Base-by-base conservation (phyloP, 2,888 invertebrate genomes). In the Oconnorella tubifera region DNA sequence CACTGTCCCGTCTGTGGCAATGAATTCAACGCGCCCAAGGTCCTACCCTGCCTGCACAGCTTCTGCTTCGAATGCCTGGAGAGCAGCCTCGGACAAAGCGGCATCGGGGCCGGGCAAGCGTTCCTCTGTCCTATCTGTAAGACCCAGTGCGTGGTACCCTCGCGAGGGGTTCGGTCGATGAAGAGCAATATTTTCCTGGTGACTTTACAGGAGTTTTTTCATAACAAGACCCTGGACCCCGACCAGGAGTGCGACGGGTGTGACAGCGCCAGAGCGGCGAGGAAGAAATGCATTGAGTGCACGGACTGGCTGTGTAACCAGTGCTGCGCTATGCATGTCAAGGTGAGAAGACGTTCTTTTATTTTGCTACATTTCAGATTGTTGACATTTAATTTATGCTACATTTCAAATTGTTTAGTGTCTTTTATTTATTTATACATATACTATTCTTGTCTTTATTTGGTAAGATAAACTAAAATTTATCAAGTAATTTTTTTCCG, bases 41-140 rank as follows among this genome's bases (percentile, higher is more conserved):
- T 76, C 25, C 69, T 77, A 33, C 70, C 73, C 1, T 77, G 77
- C 62, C 71, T 77, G 32, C 77, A 78, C 69, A 76, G 74, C 32
- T 78, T 76, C 67, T 78, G 78, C 64, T 66, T 33, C 19, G 59
- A 61, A 4, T 78, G 78, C 65, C 67, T 78, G 28, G 63, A 72
- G 4, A 64, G 65, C 3, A 72, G 73, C 32, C 61, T 73, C 19
- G 48, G 56, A 14, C 65, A 70, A 40, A 70, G 68, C 59, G 66
- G 63, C 29, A 70, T 72, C 48, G 65, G 63, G 6, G 60, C 62
- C 51, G 72, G 72, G 31, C 72, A 72, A 61, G 71, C 66, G 3
- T 72, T 72, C 61, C 65, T 72, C 32, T 72, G 72, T 32, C 72
- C 72, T 31, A 64, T 72, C 40, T 72, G 72, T 66, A 62, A 66